Conservation (phyloP, 2,888 invertebrate species). For the Tromatobia lineatoria region DNA sequence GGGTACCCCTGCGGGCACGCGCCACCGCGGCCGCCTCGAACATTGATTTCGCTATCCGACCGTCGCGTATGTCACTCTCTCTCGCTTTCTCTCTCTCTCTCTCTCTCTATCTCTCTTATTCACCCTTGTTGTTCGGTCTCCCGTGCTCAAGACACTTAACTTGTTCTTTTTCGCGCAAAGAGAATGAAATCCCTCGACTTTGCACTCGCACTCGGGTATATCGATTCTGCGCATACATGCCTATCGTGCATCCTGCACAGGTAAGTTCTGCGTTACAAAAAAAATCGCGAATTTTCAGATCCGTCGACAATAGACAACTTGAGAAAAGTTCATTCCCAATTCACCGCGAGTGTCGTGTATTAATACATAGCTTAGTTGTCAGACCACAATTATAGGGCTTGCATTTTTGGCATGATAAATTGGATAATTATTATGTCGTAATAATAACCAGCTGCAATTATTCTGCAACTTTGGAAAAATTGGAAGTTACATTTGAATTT, state of each 20-base stretch:
- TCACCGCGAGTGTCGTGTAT: conserved; percentile 29
- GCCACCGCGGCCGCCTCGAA: conserved; percentile 78
- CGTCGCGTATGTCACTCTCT: conserved; percentile 54
- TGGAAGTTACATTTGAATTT: too few relatives aligned
- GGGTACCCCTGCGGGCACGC: conserved; percentile 93
- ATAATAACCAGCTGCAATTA: too few relatives aligned
- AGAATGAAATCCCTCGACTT: conserved; percentile 62
- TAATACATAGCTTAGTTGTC: neutral
- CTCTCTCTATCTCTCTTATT: neutral
- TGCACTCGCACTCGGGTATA: conserved; percentile 64
- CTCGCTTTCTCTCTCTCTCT: conserved; percentile 7
- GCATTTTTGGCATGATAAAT: too few relatives aligned
- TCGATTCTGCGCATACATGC: conserved; percentile 48
- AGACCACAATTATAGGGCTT: too few relatives aligned
- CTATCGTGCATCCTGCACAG: conserved; percentile 63
- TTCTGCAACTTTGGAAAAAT: too few relatives aligned
- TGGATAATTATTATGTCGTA: too few relatives aligned
- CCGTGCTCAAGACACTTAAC: conserved; percentile 34
- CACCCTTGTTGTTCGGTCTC: conserved; percentile 42
- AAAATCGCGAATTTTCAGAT: neutral
- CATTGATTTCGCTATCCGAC: conserved; percentile 68
- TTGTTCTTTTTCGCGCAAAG: conserved; percentile 57
- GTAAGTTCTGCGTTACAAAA: conserved; percentile 57
- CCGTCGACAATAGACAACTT: neutral
- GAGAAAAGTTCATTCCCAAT: neutral